Evolutionary conservation across 2,797 vertebrate species (phyloP).

Genomic region (Taeniopygia guttata): DNA sequence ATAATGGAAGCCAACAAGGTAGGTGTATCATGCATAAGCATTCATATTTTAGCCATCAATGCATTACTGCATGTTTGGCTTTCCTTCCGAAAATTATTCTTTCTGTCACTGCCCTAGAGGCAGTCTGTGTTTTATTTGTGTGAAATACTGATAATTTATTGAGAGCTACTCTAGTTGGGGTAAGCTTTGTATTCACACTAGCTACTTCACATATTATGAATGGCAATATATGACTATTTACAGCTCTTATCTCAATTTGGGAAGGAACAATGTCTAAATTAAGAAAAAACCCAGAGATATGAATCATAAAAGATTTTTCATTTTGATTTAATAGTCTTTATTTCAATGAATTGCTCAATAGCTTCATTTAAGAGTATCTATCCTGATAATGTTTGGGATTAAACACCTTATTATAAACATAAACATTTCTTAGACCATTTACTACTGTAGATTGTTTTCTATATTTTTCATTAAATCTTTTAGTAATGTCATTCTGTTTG

Average conservation of each 20-base stretch:
- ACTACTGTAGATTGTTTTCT: background rate
- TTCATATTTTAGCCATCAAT: background rate
- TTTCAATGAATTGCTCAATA: background rate
- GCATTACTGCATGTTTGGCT: background rate
- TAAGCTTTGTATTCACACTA: background rate
- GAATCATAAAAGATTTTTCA: background rate
- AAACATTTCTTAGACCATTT: background rate
- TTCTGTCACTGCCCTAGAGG: background rate
- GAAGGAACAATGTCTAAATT: background rate
- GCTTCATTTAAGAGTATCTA: background rate
- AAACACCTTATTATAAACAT: background rate
- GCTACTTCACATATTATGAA: background rate
- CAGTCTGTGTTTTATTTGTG: background rate
- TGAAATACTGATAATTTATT: background rate
- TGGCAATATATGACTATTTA: background rate
- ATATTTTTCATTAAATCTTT: background rate
- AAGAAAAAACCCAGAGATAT: background rate
- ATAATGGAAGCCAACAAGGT: background rate
- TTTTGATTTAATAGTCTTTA: background rate
- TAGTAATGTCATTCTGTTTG: background rate
- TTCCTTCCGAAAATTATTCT: background rate
- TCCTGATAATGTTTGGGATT: background rate
- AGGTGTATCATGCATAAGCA: no score
- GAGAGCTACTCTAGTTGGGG: background rate
- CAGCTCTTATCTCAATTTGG: background rate